Evolutionary conservation across 1,140 invertebrate genomes (phyloP).

Genomic region (Carposina sasakii): DNA sequence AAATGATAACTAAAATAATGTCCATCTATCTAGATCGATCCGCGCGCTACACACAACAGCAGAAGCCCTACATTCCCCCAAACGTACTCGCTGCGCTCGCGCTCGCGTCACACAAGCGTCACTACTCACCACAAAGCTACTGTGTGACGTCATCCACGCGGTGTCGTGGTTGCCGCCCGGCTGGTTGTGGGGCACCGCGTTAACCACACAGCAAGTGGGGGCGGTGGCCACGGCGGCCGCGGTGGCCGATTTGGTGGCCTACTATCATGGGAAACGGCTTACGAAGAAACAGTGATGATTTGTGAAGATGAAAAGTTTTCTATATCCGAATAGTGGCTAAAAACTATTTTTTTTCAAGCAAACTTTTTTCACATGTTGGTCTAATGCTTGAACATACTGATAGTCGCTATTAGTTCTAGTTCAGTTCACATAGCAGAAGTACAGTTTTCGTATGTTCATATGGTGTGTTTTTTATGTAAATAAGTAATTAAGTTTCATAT

Average conservation of each 20-base stretch:
- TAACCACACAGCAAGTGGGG: slow-evolving; percentile 29
- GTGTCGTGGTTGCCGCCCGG: slow-evolving; percentile 55
- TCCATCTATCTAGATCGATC: slow-evolving; percentile 53
- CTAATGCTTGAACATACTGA: no score
- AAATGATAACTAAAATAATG: no score
- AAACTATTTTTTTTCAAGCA: no score
- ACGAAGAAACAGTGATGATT: slow-evolving; percentile 10
- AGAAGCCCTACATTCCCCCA: slow-evolving; percentile 24
- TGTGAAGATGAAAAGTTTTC: no score
- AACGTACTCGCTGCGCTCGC: slow-evolving; percentile 42
- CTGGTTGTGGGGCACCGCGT: slow-evolving; percentile 51
- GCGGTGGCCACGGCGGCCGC: slow-evolving; percentile 39
- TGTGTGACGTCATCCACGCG: slow-evolving; percentile 45
- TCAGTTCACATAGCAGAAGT: no score
- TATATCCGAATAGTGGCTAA: no score
- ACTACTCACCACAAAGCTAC: slow-evolving; percentile 40
- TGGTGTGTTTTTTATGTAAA: no score
- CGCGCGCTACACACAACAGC: slow-evolving; percentile 37
- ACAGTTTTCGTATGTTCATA: no score
- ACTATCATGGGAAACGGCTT: slow-evolving; percentile 46
- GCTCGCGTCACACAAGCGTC: slow-evolving; percentile 44
- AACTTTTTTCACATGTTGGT: no score
- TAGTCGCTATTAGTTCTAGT: no score
- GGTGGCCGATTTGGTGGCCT: slow-evolving; percentile 39
- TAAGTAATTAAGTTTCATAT: no score